phyloP scores from a whole-genome alignment of 2,888 invertebrate genomes.

The Cephalotes varians region DNA sequence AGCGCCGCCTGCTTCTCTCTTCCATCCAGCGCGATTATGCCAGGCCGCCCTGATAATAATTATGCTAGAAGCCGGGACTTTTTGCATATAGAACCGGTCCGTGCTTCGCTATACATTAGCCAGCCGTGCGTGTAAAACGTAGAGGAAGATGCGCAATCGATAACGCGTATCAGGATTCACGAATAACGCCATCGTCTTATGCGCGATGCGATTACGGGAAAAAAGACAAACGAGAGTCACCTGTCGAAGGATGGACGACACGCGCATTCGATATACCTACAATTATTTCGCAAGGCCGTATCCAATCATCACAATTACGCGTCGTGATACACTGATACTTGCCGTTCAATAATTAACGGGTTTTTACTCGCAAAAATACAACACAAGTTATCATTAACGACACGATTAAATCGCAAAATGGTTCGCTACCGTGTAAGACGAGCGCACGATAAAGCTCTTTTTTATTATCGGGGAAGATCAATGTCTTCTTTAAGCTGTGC shows the following conservation, averaged over 20 bases:
- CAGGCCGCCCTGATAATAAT: slow-evolving; percentile 60
- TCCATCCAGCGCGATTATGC: slow-evolving; percentile 41
- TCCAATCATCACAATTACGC: slow-evolving; percentile 36
- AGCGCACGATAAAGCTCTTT: slow-evolving; percentile 19
- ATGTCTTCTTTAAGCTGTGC: slow-evolving; percentile 42
- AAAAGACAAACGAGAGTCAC: slow-evolving; percentile 30
- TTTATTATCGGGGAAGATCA: slow-evolving; percentile 17
- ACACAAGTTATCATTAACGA: slow-evolving; percentile 40
- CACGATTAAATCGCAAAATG: slow-evolving; percentile 33
- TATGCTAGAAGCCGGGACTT: slow-evolving; percentile 63
- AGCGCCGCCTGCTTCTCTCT: slow-evolving; percentile 14
- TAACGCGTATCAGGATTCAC: slow-evolving; percentile 55
- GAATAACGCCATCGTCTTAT: slow-evolving; percentile 35
- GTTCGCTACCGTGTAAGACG: slow-evolving; percentile 36
- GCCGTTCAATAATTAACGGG: slow-evolving; percentile 37
- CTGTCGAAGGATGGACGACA: slow-evolving; percentile 26
- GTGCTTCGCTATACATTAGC: slow-evolving; percentile 34
- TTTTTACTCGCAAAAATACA: slow-evolving; percentile 28
- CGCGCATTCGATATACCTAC: slow-evolving; percentile 29
- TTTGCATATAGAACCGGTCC: slow-evolving; percentile 67
- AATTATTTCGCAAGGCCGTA: slow-evolving; percentile 43
- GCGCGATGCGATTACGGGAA: slow-evolving; percentile 2
- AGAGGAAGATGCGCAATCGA: slow-evolving; percentile 18
- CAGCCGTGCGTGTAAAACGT: slow-evolving; percentile 16
- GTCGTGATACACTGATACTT: slow-evolving; percentile 23